A percentile compares a stretch with the other conserved stretches of the same genome.
These are phyloP conservation scores for Megaleporinus macrocephalus DNA, from an alignment of 2,113 vertebrate genomes.

Conservation along the genomic window DNA sequence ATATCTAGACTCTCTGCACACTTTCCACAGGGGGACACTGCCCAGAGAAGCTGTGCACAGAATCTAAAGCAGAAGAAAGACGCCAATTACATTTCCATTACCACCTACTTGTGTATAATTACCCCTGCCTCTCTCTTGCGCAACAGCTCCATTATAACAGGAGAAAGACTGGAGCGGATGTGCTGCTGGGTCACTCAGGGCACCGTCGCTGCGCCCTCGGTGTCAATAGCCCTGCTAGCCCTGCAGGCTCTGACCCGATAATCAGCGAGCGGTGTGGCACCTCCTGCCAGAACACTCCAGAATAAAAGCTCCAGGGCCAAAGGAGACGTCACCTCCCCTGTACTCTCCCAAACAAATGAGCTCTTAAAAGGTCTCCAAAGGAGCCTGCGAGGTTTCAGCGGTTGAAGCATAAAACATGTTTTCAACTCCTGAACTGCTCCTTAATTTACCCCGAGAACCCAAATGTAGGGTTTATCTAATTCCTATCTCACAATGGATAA, in stretches of 20 bases:
- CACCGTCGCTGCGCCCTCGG: not conserved
- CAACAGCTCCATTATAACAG: slow-evolving; percentile 29
- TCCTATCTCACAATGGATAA: no score
- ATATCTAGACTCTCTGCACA: not conserved
- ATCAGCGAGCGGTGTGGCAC: slow-evolving; percentile 21
- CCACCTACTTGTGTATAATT: slow-evolving; percentile 56
- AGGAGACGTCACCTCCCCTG: slow-evolving; percentile 22
- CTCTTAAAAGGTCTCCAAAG: not conserved
- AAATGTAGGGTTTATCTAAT: no score
- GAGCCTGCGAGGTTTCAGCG: not conserved
- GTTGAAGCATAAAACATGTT: no score
- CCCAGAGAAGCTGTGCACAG: slow-evolving; percentile 39
- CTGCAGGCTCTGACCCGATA: slow-evolving; percentile 15
- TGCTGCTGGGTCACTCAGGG: slow-evolving; percentile 28
- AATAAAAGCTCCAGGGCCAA: slow-evolving; percentile 21
- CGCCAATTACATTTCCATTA: slow-evolving; percentile 68
- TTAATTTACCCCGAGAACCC: no score
- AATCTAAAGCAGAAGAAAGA: slow-evolving; percentile 62
- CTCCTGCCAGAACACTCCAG: not conserved
- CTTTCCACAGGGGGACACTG: slow-evolving; percentile 15
- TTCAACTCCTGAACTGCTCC: no score
- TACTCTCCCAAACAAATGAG: not conserved
- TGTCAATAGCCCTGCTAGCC: slow-evolving; percentile 28
- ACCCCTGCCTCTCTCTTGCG: slow-evolving; percentile 17
- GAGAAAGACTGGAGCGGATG: slow-evolving; percentile 23